Conservation (phyloP, 2,888 invertebrate species). For the Drosophila fulvimacula region DNA sequence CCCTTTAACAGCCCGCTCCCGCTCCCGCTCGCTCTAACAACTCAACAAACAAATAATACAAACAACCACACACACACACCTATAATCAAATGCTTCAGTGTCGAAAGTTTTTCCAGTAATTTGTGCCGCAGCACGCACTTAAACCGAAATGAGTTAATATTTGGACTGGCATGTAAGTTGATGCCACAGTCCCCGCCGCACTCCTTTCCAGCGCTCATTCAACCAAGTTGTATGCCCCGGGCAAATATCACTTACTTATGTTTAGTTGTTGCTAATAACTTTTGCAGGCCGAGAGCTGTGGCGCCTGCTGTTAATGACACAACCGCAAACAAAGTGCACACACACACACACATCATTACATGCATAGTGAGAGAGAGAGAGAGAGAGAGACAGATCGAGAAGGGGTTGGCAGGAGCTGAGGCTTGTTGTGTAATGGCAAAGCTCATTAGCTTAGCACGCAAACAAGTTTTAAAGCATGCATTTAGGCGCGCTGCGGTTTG, state of each 20-base stretch:
- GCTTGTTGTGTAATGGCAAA: slow-evolving; percentile 79
- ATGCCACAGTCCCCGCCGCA: slow-evolving; percentile 29
- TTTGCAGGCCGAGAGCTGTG: slow-evolving; percentile 65
- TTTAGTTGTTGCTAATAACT: slow-evolving; percentile 78
- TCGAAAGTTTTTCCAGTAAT: slow-evolving; percentile 67
- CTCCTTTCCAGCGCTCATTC: slow-evolving; percentile 20
- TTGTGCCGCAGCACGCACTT: slow-evolving; percentile 57
- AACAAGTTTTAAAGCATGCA: slow-evolving; percentile 81
- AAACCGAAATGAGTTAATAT: slow-evolving; percentile 76
- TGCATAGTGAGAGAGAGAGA: background rate
- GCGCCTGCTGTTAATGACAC: slow-evolving; percentile 81
- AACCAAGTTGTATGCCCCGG: slow-evolving; percentile 59
- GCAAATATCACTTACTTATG: slow-evolving; percentile 80
- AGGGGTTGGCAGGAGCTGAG: slow-evolving; percentile 2
- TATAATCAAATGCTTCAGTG: slow-evolving; percentile 53
- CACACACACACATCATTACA: slow-evolving; percentile 26
- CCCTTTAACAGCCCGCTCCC: slow-evolving; percentile 36
- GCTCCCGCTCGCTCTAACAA: background rate
- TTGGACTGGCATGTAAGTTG: slow-evolving; percentile 63
- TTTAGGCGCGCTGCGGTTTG: slow-evolving; percentile 78
- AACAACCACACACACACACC: slow-evolving; percentile 29
- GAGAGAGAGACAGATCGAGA: slow-evolving; percentile 20
- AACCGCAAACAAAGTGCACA: slow-evolving; percentile 81
- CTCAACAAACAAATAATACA: slow-evolving; percentile 32
- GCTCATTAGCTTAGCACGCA: slow-evolving; percentile 81